phyloP scores from a whole-genome alignment of 2,888 invertebrate genomes.

The Chymomyza caudatula region DNA sequence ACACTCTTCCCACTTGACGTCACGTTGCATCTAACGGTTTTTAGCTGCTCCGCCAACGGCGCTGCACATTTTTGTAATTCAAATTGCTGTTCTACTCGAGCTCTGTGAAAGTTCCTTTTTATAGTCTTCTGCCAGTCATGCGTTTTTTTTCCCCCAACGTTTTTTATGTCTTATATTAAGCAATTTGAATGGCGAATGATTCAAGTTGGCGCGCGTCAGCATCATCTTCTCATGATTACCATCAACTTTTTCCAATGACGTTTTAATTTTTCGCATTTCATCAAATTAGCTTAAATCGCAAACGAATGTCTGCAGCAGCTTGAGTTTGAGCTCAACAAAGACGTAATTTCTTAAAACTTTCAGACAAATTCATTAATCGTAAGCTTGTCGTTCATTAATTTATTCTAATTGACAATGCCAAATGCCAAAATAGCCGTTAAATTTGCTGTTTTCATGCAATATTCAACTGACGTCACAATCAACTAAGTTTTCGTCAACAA shows the following conservation, averaged over 20 bases:
- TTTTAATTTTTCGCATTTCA: neutral
- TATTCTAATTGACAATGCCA: too few species aligned
- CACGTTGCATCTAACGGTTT: neutral
- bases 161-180: conserved; percentile 16
- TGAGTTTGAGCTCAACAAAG: too few species aligned
- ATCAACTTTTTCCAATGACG: neutral
- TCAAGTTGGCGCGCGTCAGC: neutral
- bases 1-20: too few species aligned
- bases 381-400: too few species aligned
- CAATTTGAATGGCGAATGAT: neutral
- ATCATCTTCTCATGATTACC: neutral
- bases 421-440: too few species aligned
- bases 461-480: too few species aligned
- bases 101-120: neutral
- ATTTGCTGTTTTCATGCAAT: too few species aligned
- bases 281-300: neutral
- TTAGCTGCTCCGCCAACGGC: neutral
- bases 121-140: neutral
- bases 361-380: too few species aligned
- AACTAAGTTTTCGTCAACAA: too few species aligned
- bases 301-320: too few species aligned
- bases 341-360: too few species aligned
- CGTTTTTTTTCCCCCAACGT: neutral
- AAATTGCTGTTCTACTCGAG: neutral
- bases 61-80: neutral